Evolutionary conservation across 2,888 invertebrate genomes (phyloP).

Genomic region (Ommatoiulus sabulosus): DNA sequence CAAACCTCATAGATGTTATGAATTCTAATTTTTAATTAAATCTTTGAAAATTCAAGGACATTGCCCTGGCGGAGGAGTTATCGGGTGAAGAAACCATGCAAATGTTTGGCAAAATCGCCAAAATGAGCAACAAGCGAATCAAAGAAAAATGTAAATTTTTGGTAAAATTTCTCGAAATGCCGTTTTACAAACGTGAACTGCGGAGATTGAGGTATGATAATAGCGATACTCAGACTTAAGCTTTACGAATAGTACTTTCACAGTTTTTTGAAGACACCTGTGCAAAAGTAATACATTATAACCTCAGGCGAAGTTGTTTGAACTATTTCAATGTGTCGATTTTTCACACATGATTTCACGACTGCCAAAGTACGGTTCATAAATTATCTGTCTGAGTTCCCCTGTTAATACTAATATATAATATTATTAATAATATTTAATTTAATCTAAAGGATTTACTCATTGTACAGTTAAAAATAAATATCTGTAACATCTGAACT

Average conservation of each 20-base stretch:
- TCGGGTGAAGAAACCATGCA: constrained; percentile 94
- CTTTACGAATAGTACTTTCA: too few species aligned
- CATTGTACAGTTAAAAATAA: constrained; percentile 23
- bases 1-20: too few species aligned
- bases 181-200: background rate
- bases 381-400: too few species aligned
- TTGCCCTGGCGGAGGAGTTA: constrained; percentile 72
- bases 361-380: too few species aligned
- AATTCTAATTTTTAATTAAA: too few species aligned
- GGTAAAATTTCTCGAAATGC: background rate
- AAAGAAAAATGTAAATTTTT: background rate
- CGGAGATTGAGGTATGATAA: background rate
- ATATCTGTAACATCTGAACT: too few species aligned
- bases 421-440: background rate
- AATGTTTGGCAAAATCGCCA: constrained; percentile 96
- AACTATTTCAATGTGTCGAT: too few species aligned
- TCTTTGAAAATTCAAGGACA: constrained; percentile 62
- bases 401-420: background rate
- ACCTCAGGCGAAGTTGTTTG: too few species aligned
- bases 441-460: too few species aligned
- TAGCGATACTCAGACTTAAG: background rate
- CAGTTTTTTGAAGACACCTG: too few species aligned
- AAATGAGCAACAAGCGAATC: constrained; percentile 77
- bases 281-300: too few species aligned
- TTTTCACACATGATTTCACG: too few species aligned